Percentiles rank a stretch among this genome's conserved stretches.
Conservation (phyloP, 2,888 invertebrate species). For the Xylophagus ater region DNA sequence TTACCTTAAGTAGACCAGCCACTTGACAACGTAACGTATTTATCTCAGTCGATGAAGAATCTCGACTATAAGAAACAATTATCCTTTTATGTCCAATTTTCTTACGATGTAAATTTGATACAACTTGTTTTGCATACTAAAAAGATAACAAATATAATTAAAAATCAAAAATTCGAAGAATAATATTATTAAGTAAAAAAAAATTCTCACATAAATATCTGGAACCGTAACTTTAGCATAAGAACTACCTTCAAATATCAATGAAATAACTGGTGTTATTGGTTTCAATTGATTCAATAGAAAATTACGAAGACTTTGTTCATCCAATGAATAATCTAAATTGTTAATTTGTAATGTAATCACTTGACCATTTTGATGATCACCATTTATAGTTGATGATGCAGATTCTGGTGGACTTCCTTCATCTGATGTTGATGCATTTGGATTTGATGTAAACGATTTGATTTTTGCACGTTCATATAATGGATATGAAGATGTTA, state of each 20-base stretch:
- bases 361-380: slow-evolving; percentile 14
- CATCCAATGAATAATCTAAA: slow-evolving; percentile 38
- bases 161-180: not conserved
- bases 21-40: slow-evolving; percentile 56
- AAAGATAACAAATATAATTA: not conserved
- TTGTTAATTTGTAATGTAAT: slow-evolving; percentile 38
- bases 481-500: too few species aligned
- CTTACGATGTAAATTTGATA: slow-evolving; percentile 67
- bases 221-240: slow-evolving; percentile 39
- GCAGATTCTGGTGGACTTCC: slow-evolving; percentile 7
- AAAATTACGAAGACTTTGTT: slow-evolving; percentile 31
- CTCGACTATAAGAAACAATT: slow-evolving; percentile 57
- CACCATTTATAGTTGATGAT: not conserved
- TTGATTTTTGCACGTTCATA: not conserved
- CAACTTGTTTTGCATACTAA: slow-evolving; percentile 50
- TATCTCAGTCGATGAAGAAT: slow-evolving; percentile 47
- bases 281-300: slow-evolving; percentile 36
- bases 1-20: slow-evolving; percentile 51
- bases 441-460: not conserved
- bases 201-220: slow-evolving; percentile 31
- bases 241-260: slow-evolving; percentile 35
- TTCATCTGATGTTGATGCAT: slow-evolving; percentile 4
- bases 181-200: slow-evolving; percentile 2
- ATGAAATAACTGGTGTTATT: slow-evolving; percentile 36
- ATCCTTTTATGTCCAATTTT: slow-evolving; percentile 72